Base-by-base conservation (phyloP, 2,797 vertebrate species). In the Varecia variegata region DNA sequence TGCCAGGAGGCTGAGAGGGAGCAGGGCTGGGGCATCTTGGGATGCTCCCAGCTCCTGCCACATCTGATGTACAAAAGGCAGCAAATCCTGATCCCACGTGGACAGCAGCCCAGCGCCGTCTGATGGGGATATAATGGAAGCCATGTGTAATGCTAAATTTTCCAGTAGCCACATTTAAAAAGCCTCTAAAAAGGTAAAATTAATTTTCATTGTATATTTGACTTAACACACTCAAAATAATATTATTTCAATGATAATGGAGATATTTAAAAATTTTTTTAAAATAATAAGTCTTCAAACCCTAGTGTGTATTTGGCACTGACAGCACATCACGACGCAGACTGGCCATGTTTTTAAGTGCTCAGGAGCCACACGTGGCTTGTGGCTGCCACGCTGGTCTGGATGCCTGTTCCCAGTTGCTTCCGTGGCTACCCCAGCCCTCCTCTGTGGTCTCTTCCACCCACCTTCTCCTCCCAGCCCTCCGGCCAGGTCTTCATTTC, bases 261-360 rank as follows among this genome's bases (percentile, higher is more conserved):
- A 60, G 81, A 52, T 35, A 35, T 5, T 76, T 18, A 30, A 58
- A 20, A 52, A 23, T 60, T 15, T 43, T 76, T 82, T 67, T n/a
- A n/a, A 15, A 15, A 43, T 38, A 40, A 10, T 9, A 18, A 50
- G 21, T 60, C 52, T 50, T 11, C 6, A 23, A 14, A 5, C 25
- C 30, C 17, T 20, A 0, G 3, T 38, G 23, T 47, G 7, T 4
- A 11, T 32, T 11, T 43, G n/a, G 11, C 3, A 21, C 43, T 45
- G 1, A 13, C 0, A 1, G 32, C 12, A 6, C 7, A 20, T 11
- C 35, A 62, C 9, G 0, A 2, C 11, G 3, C 23, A 6, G 32
- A 35, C 47, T 52, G 12, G 40, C 18, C n/a, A 1, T 20, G 3
- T 9, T 5, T 2, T 35, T 56, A 3, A 0, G 1, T 0, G 52